Evolutionary conservation across 2,113 vertebrate genomes (phyloP).

Genomic region (Mustela nigripes): DNA sequence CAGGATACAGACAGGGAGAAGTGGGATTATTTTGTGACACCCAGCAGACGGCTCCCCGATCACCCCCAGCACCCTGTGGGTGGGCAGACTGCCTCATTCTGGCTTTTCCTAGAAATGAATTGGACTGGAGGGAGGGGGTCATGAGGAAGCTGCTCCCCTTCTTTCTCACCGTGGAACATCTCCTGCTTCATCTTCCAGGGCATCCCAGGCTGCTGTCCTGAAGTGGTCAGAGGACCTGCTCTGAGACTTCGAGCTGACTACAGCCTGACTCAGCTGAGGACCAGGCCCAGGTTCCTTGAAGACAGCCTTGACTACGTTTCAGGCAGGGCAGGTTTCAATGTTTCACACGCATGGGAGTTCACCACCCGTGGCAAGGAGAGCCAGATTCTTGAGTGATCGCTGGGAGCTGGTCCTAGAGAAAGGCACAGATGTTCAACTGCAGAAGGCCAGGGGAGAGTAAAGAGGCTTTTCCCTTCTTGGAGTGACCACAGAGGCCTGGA

Average conservation of each 20-base stretch:
- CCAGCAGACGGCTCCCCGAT: fast-evolving
- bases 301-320: fast-evolving
- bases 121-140: not conserved
- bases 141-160: not conserved
- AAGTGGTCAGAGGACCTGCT: not conserved
- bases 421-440: not conserved
- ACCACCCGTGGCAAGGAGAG: not conserved
- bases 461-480: not conserved
- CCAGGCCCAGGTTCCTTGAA: fast-evolving
- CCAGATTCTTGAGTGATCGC: not conserved
- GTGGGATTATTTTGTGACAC: not conserved
- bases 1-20: not conserved
- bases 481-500: not conserved
- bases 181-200: not conserved
- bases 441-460: not conserved
- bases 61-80: fast-evolving
- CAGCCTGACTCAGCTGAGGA: not conserved
- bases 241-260: not conserved
- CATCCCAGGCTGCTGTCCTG: not conserved
- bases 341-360: not conserved
- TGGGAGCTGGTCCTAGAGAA: conserved; percentile 11
- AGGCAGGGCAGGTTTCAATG: not conserved
- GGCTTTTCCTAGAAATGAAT: not conserved
- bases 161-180: not conserved
- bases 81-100: not conserved